Evolutionary conservation across 2,888 invertebrate species (phyloP).

Genomic region (Ctenicera cuprea): DNA sequence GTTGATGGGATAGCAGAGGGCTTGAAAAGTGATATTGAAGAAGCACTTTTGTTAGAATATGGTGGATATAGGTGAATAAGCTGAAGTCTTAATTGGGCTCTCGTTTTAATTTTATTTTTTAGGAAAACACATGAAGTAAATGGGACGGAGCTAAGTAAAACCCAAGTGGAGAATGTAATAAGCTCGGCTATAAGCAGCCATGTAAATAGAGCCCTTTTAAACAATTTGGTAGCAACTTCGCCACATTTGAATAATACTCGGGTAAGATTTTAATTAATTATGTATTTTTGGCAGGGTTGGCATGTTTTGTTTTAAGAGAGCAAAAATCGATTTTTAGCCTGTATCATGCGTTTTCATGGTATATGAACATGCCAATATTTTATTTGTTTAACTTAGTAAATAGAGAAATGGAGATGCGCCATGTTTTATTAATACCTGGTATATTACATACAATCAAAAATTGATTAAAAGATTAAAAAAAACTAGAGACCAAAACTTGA

Average conservation of each 20-base stretch:
- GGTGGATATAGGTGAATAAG: conserved; percentile 56
- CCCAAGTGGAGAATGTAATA: conserved; percentile 71
- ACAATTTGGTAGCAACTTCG: conserved; percentile 76
- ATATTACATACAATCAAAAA: too few relatives aligned
- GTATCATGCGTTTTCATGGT: too few relatives aligned
- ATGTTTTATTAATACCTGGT: too few relatives aligned
- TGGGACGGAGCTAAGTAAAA: conserved; percentile 62
- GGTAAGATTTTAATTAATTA: conserved; percentile 68
- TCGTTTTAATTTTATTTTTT: too few relatives aligned
- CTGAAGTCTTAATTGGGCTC: conserved; percentile 45
- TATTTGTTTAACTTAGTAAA: too few relatives aligned
- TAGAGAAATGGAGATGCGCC: too few relatives aligned
- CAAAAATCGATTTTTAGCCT: too few relatives aligned
- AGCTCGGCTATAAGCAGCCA: conserved; percentile 78
- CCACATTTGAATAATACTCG: conserved; percentile 79
- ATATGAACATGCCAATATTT: too few relatives aligned
- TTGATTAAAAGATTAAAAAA: too few relatives aligned
- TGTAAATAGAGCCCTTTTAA: conserved; percentile 81
- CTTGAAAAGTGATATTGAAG: conserved; percentile 77
- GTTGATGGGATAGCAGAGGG: conserved; percentile 72
- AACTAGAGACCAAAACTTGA: too few relatives aligned
- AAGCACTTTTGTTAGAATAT: conserved; percentile 79
- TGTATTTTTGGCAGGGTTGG: too few relatives aligned
- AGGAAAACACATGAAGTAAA: conserved; percentile 65
- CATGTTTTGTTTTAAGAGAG: too few relatives aligned